A percentile compares a stretch with the other conserved stretches of the same genome.
phyloP scores from a whole-genome alignment of 2,888 invertebrate genomes.

The Drosophila stalkeri region DNA sequence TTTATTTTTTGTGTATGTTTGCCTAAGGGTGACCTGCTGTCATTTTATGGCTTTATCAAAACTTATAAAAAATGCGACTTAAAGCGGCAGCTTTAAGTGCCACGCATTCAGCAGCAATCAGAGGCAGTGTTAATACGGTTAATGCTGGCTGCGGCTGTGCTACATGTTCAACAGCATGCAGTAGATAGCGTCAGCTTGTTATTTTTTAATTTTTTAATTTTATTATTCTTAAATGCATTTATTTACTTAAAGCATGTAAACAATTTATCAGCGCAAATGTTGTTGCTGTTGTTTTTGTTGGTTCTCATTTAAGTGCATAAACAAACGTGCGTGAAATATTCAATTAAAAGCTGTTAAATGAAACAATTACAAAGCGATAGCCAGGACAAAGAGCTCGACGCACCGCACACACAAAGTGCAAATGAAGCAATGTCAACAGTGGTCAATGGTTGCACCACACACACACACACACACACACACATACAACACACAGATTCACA shows the following conservation, averaged over 20 bases:
- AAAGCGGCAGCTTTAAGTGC: constrained; percentile 15
- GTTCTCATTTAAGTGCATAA: constrained; percentile 41
- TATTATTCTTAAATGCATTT: constrained; percentile 50
- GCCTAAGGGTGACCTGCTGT: constrained; percentile 25
- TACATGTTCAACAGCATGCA: constrained; percentile 20
- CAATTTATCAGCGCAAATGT: constrained; percentile 59
- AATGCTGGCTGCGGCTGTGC: constrained; percentile 16
- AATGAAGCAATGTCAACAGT: constrained; percentile 69
- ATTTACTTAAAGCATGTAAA: constrained; percentile 72
- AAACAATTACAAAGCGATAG: constrained; percentile 67
- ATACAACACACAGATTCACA: background rate
- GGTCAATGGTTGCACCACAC: constrained; percentile 24
- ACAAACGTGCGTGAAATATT: constrained; percentile 66
- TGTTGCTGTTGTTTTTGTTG: constrained; percentile 10
- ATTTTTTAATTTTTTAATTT: background rate
- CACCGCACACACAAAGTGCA: constrained; percentile 45
- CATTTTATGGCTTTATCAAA: constrained; percentile 72
- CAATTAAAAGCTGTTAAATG: constrained; percentile 75
- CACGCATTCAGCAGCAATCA: constrained; percentile 17
- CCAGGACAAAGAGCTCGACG: constrained; percentile 15
- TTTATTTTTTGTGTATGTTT: constrained; percentile 4
- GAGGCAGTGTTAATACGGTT: constrained; percentile 22
- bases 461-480: background rate
- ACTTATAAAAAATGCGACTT: constrained; percentile 62
- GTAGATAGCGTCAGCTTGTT: constrained; percentile 2